phyloP scores from a whole-genome alignment of 1,140 invertebrate genomes.

The Bombus consobrinus region DNA sequence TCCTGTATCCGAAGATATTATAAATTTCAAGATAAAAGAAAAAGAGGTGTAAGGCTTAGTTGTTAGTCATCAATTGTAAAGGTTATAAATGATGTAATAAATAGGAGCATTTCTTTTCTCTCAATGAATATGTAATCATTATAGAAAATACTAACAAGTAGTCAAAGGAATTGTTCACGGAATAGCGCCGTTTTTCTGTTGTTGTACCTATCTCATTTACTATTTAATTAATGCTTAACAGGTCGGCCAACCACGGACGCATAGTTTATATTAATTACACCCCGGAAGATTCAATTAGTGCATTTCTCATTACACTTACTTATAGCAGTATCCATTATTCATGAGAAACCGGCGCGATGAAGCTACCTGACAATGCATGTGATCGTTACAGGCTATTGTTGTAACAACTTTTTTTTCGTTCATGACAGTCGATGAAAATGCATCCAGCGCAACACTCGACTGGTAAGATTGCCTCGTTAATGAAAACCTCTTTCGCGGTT shows the following conservation, averaged over 20 bases:
- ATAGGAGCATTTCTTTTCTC: background rate
- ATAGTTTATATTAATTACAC: constrained; percentile 81
- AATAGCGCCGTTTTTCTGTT: constrained; percentile 41
- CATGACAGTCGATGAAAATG: constrained; percentile 41
- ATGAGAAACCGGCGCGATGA: constrained; percentile 71
- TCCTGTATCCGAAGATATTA: background rate
- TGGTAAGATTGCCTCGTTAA: constrained; percentile 2
- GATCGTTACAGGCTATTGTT: constrained; percentile 57
- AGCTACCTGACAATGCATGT: constrained; percentile 71
- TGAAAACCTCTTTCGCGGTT: constrained; percentile 10
- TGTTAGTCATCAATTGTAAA: background rate
- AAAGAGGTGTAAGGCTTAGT: no score
- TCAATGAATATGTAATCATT: background rate
- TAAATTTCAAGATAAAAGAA: background rate
- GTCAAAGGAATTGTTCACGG: constrained; percentile 22
- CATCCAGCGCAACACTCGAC: constrained; percentile 13
- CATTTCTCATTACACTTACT: constrained; percentile 81
- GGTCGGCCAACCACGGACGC: constrained; percentile 66
- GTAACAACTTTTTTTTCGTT: constrained; percentile 21
- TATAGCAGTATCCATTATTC: constrained; percentile 81
- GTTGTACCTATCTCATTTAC: constrained; percentile 61
- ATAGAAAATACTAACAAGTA: constrained; percentile 27
- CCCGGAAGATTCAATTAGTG: constrained; percentile 82
- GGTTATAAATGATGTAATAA: background rate
- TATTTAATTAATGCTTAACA: constrained; percentile 76